Evolutionary conservation across 2,113 vertebrate species (phyloP).

Genomic region (Psophia crepitans): DNA sequence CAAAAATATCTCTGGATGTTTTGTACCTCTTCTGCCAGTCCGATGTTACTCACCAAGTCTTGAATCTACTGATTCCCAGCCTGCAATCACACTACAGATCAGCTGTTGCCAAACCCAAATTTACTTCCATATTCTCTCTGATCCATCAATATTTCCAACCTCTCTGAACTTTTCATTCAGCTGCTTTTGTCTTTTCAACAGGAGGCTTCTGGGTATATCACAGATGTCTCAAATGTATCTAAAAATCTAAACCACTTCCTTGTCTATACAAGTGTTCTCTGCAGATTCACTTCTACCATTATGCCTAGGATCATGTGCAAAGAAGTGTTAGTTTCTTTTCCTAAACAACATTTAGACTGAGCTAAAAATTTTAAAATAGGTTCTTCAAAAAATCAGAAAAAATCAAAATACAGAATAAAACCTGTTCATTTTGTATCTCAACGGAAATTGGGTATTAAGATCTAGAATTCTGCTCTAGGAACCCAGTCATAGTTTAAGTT

Average conservation of each 20-base stretch:
- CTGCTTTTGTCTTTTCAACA: not conserved
- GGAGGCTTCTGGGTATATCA: not conserved
- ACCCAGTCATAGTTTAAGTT: not conserved
- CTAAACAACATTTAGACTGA: not conserved
- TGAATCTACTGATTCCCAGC: not conserved
- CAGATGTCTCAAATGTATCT: not conserved
- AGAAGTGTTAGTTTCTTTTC: not conserved
- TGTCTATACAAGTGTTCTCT: not conserved
- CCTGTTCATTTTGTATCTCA: not conserved
- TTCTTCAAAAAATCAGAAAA: not conserved
- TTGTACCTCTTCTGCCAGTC: not conserved
- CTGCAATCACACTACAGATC: not conserved
- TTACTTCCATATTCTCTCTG: not conserved
- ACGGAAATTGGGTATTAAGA: not conserved
- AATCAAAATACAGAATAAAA: not conserved
- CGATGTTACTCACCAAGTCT: not conserved
- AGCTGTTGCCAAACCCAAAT: not conserved
- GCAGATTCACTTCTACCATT: not conserved
- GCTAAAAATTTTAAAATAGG: not conserved
- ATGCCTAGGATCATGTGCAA: fast-evolving
- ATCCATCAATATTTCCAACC: not conserved
- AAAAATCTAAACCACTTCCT: not conserved
- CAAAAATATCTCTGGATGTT: not conserved
- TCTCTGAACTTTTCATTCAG: not conserved
- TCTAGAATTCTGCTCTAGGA: not conserved